These are phyloP conservation scores for Nymphalis polychloros DNA, from an alignment of 2,888 invertebrate genomes.

Conservation along the genomic window DNA sequence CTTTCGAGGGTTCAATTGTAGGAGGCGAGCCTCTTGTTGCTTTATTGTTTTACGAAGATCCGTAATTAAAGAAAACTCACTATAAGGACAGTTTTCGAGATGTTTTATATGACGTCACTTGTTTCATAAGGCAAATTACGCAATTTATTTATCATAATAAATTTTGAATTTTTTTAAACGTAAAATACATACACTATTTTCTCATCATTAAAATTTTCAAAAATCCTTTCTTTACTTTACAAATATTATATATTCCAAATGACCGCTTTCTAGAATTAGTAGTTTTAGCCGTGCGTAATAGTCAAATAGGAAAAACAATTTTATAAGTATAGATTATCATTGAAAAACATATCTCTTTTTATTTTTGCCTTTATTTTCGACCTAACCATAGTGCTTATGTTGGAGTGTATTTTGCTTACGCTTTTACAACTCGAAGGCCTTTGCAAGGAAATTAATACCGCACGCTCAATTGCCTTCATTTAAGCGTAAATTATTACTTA, in stretches of 20 bases:
- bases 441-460: conserved; percentile 39
- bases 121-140: not conserved
- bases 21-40: conserved; percentile 43
- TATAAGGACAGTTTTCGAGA: conserved; percentile 24
- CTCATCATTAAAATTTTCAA: no score
- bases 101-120: conserved; percentile 20
- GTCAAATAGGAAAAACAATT: no score
- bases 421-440: conserved; percentile 21
- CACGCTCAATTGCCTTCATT: conserved; percentile 38
- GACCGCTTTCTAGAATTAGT: no score
- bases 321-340: no score
- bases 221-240: no score
- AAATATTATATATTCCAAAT: no score
- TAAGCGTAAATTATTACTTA: conserved; percentile 12
- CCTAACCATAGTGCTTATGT: not conserved
- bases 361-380: not conserved
- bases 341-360: not conserved
- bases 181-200: no score
- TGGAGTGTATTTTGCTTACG: not conserved
- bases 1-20: conserved; percentile 48
- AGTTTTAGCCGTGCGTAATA: no score
- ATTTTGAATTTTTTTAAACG: no score
- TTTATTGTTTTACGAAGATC: conserved; percentile 54
- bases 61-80: conserved; percentile 56
- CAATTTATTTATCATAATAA: no score